Evolutionary conservation across 2,888 invertebrate species (phyloP).

Genomic region (Alsophila aescularia): DNA sequence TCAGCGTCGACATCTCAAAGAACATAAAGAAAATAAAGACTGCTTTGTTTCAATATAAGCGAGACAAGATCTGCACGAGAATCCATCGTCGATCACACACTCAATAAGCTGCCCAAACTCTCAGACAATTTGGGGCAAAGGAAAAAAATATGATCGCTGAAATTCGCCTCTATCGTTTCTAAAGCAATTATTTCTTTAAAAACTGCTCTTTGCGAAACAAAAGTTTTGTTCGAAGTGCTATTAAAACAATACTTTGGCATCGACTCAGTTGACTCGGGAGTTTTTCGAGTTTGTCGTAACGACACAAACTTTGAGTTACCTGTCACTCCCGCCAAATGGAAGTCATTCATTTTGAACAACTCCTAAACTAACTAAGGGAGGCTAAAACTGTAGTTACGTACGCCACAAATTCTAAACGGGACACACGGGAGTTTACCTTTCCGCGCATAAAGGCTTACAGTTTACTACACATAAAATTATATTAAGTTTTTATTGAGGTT

Average conservation of each 20-base stretch:
- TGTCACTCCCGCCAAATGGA: constrained; percentile 66
- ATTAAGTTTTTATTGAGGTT: constrained; percentile 41
- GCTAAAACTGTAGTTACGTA: constrained; percentile 64
- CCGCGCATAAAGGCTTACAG: constrained; percentile 33
- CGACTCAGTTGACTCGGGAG: constrained; percentile 42
- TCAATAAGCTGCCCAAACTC: constrained; percentile 42
- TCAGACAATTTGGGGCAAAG: constrained; percentile 26
- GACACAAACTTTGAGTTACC: constrained; percentile 60
- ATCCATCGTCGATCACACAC: constrained; percentile 46
- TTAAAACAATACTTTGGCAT: constrained; percentile 50
- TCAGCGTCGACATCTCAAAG: constrained; percentile 47
- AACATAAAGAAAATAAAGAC: constrained; percentile 47
- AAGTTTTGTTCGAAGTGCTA: constrained; percentile 45
- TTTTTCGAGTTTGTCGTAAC: constrained; percentile 58
- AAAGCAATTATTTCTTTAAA: constrained; percentile 45
- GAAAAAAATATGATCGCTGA: constrained; percentile 32
- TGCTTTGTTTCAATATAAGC: constrained; percentile 43
- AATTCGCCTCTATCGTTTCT: constrained; percentile 27
- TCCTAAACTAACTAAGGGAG: constrained; percentile 68
- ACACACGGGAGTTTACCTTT: constrained; percentile 39
- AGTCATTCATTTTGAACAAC: constrained; percentile 72
- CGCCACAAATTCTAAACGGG: constrained; percentile 50
- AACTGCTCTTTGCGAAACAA: constrained; percentile 41
- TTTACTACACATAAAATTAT: constrained; percentile 42
- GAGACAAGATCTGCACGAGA: constrained; percentile 36